phyloP scores from a whole-genome alignment of 37 sponge, comb jelly and placozoan species.

The Ephydatia muelleri region DNA sequence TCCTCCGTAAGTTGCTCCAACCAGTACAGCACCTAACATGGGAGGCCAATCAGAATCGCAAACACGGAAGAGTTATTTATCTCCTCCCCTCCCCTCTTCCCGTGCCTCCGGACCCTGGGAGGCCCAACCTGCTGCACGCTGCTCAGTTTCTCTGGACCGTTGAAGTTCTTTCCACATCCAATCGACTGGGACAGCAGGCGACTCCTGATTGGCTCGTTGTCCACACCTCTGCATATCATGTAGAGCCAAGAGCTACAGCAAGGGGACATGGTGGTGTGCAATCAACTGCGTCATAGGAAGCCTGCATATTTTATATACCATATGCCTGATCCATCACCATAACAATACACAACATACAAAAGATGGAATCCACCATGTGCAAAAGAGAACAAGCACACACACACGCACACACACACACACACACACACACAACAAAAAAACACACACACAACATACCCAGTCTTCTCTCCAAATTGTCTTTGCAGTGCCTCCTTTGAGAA shows the following conservation, averaged over 20 bases:
- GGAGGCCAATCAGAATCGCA: neutral
- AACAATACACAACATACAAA: no score
- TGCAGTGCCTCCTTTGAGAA: constrained; percentile 32
- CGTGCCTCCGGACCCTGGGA: neutral
- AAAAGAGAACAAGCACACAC: neutral
- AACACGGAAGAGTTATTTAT: neutral
- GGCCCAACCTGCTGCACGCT: constrained; percentile 54
- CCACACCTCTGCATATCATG: constrained; percentile 72
- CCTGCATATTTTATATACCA: no score
- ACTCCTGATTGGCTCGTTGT: constrained; percentile 67
- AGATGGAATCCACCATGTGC: no score
- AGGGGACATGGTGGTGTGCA: no score
- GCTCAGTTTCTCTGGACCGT: constrained; percentile 48
- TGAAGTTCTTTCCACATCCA: constrained; percentile 91
- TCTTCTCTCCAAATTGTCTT: constrained; percentile 68
- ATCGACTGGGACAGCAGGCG: constrained; percentile 67
- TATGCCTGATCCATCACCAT: no score
- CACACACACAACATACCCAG: constrained; percentile 43
- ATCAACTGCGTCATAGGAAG: no score
- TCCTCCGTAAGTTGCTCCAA: constrained; percentile 58
- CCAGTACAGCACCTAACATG: constrained; percentile 50
- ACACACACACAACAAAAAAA: neutral
- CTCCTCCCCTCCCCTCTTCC: no score
- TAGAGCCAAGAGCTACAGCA: constrained; percentile 64
- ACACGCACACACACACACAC: no score